phyloP scores from a whole-genome alignment of 2,113 vertebrate genomes.

The Rhizomys pruinosus region DNA sequence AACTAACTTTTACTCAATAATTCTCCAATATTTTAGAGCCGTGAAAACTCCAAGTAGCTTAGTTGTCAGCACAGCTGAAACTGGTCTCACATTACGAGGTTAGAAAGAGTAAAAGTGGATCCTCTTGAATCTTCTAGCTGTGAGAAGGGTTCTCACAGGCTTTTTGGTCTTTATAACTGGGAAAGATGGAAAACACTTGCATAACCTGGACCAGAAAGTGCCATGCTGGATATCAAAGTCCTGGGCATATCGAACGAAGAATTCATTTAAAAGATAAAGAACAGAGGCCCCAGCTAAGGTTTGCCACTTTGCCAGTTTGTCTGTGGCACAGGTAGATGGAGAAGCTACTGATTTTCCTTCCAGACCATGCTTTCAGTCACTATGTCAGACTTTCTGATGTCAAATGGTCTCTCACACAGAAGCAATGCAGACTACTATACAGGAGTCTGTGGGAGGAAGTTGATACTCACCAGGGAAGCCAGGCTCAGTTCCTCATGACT shows the following conservation, averaged over 20 bases:
- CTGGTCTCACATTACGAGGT: neutral
- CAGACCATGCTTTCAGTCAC: rapidly evolving
- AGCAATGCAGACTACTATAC: rapidly evolving
- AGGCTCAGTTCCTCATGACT: neutral
- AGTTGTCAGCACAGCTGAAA: neutral
- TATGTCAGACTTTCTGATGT: neutral
- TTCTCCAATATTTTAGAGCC: neutral
- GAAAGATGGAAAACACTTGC: neutral
- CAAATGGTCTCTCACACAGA: neutral
- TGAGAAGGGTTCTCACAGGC: neutral
- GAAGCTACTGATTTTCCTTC: neutral
- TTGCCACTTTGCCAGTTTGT: neutral
- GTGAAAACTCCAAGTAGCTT: neutral
- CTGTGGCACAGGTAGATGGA: neutral
- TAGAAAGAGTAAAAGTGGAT: neutral
- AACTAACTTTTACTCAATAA: conserved; percentile 25
- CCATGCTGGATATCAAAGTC: neutral
- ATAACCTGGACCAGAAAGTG: neutral
- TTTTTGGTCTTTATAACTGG: neutral
- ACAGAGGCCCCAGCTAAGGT: neutral
- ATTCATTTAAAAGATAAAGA: neutral
- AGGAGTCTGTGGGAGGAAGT: neutral
- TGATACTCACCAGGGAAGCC: neutral
- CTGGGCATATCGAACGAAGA: neutral
- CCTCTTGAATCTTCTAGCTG: neutral